Evolutionary conservation across 2,888 invertebrate genomes (phyloP), one percentile per base, ranked within the genome.

Genomic region (Ophion costatus): DNA sequence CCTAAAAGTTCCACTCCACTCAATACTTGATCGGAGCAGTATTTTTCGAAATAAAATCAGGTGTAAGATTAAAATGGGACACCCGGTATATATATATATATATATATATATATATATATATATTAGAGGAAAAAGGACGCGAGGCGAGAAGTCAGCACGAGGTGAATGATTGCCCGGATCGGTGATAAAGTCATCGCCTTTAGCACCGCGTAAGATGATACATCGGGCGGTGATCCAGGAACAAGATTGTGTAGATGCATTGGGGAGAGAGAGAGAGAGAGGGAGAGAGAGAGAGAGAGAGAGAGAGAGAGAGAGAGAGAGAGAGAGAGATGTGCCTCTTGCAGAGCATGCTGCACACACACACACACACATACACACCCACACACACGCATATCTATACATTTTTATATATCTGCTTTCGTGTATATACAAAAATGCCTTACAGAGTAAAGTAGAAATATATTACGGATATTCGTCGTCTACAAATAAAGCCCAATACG

Each of bases 161-260:
- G 82, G 90, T 92, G 92, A 92, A 92, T 91, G 91, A 92, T 92
- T 90, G 89, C 90, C 88, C 88, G 90, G 93, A 93, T 93, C 91
- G 93, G 92, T 91, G 93, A 93, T 94, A 94, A 93, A 94, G 93
- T 93, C 93, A 92, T 93, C 93, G 93, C 92, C 92, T 93, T 91
- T 91, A 91, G 92, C 91, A 90, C 91, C 91, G 89, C 90, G 93
- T 93, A 93, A 93, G 93, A 93, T 94, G 93, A 94, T 93, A 93
- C 93, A 94, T 93, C 92, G 93, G 91, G 88, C 91, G 90, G 91
- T 90, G 93, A 93, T 93, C 91, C 88, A 88, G 89, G 85, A 88
- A 83, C 89, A 89, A 93, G 93, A 93, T 92, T 92, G 90, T 87
- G 83, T 78, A 63, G 79, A 83, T 81, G 66, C 64, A 70, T 57